phyloP scores from a whole-genome alignment of 2,113 vertebrate genomes.

The Candoia aspera region DNA sequence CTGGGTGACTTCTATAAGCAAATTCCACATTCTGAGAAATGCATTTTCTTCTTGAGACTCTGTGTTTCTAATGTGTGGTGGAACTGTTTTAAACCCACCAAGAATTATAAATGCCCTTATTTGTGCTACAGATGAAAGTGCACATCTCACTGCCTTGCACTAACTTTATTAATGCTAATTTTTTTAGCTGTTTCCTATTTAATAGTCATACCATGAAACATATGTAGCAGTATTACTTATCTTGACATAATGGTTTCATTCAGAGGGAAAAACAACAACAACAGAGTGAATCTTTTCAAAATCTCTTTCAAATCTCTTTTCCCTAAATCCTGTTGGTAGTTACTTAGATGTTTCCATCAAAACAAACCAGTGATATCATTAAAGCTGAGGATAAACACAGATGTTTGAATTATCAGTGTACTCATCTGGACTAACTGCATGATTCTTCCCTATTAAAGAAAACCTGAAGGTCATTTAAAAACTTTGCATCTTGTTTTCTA shows the following conservation, averaged over 20 bases:
- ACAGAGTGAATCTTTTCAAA: not conserved
- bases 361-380: not conserved
- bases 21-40: not conserved
- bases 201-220: constrained; percentile 16
- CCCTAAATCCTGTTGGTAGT: not conserved
- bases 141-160: not conserved
- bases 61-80: not conserved
- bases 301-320: constrained; percentile 20
- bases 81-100: not conserved
- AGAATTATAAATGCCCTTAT: not conserved
- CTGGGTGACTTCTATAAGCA: not conserved
- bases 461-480: not conserved
- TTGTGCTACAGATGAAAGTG: constrained; percentile 21
- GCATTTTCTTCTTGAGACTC: not conserved
- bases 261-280: not conserved
- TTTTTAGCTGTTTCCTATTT: constrained; percentile 26
- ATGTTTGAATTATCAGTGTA: not conserved
- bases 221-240: constrained; percentile 17
- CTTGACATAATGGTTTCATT: not conserved
- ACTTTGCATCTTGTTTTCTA: not conserved
- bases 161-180: constrained; percentile 14
- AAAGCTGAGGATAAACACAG: not conserved
- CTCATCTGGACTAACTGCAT: not conserved
- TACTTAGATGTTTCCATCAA: constrained; percentile 7
- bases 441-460: not conserved